These are phyloP conservation scores for Epinephelus coioides DNA, from an alignment of 2,797 vertebrate genomes.

Conservation along the genomic window DNA sequence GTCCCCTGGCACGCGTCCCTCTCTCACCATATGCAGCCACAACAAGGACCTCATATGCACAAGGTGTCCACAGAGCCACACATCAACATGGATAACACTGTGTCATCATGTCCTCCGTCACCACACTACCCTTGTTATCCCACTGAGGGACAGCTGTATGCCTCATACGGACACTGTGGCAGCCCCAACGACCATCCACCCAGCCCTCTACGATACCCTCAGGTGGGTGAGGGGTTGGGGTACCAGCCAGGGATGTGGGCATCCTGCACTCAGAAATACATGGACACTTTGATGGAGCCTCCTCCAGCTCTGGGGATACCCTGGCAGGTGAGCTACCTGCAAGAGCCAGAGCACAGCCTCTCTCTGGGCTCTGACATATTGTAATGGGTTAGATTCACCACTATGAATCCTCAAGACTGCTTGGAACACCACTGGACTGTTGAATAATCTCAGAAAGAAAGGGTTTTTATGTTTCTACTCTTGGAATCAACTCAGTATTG, in stretches of 20 bases:
- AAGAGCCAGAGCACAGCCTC: conserved; percentile 83
- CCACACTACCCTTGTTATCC: conserved; percentile 86
- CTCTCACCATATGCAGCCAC: conserved; percentile 74
- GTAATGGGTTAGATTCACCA: conserved; percentile 30
- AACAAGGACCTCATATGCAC: conserved; percentile 62
- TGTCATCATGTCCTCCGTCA: conserved; percentile 80
- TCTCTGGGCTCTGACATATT: conserved; percentile 75
- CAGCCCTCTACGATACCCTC: conserved; percentile 77
- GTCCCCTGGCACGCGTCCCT: conserved; percentile 73
- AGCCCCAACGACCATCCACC: conserved; percentile 70
- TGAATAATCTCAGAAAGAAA: conserved; percentile 44
- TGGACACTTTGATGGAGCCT: conserved; percentile 77
- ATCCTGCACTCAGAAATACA: conserved; percentile 81
- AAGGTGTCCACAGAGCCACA: conserved; percentile 71
- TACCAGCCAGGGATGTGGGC: conserved; percentile 77
- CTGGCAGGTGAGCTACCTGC: conserved; percentile 88
- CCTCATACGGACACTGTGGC: conserved; percentile 74
- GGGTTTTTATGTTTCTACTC: conserved; percentile 28
- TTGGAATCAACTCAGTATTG: conserved; percentile 54
- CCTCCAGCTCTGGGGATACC: conserved; percentile 70
- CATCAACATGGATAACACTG: conserved; percentile 72
- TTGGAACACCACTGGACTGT: conserved; percentile 18
- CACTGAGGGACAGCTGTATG: conserved; percentile 76
- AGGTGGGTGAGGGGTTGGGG: conserved; percentile 70
- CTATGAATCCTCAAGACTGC: conserved; percentile 44